phyloP scores from a whole-genome alignment of 1,140 invertebrate genomes.

The Megalopta genalis region DNA sequence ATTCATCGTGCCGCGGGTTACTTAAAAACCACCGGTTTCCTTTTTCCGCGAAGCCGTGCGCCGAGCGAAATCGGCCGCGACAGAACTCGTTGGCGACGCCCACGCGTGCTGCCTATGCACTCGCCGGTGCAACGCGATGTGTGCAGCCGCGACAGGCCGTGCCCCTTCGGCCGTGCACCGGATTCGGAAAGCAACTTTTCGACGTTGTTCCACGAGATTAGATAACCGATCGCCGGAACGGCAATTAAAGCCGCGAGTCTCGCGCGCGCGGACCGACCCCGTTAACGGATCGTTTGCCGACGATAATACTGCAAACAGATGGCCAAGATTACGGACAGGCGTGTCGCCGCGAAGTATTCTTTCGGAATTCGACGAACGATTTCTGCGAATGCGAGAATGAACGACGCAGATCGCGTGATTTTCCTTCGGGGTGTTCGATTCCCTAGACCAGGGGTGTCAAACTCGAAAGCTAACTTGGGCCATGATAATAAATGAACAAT shows the following conservation, averaged over 20 bases:
- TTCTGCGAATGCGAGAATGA: no score
- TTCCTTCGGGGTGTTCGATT: no score
- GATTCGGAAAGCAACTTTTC: conserved; percentile 24
- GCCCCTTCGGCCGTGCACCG: neutral
- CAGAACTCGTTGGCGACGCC: neutral
- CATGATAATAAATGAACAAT: no score
- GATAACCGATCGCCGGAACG: conserved; percentile 42
- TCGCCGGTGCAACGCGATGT: no score
- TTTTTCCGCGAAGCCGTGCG: neutral
- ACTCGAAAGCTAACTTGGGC: no score
- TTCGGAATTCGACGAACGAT: no score
- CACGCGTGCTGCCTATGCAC: neutral
- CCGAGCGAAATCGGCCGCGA: neutral
- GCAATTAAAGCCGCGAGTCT: conserved; percentile 24
- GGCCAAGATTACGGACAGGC: no score
- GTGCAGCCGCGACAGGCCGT: neutral
- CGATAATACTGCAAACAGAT: neutral
- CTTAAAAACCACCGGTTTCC: neutral
- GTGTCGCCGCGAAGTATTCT: no score
- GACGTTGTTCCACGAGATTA: conserved; percentile 18
- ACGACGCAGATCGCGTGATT: no score
- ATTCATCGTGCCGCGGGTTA: neutral
- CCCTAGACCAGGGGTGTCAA: no score
- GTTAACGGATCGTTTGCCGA: neutral
- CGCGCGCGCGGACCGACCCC: no score